phyloP scores from a whole-genome alignment of 1,140 invertebrate genomes.

The Drosophila sp. region DNA sequence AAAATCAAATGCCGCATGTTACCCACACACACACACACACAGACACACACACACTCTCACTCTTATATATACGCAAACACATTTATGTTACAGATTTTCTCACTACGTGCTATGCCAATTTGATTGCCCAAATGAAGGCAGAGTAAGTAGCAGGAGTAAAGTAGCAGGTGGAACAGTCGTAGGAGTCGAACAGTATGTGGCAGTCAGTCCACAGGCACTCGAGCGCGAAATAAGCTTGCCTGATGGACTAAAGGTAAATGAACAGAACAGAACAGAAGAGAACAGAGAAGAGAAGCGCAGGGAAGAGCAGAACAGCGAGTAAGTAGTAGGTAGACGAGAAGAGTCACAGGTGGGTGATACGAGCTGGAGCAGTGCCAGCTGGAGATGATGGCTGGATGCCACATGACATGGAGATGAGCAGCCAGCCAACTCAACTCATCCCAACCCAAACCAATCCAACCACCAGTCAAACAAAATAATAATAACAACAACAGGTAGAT shows the following conservation, averaged over 20 bases:
- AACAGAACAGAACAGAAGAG: conserved; percentile 31
- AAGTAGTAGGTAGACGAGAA: neutral
- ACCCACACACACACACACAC: conserved; percentile 7
- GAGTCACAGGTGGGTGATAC: conserved; percentile 23
- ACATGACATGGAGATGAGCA: conserved; percentile 52
- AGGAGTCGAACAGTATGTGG: conserved; percentile 14
- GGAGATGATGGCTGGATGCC: conserved; percentile 51
- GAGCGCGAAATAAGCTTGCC: conserved; percentile 73
- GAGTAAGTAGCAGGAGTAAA: conserved; percentile 29
- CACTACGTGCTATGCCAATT: conserved; percentile 61
- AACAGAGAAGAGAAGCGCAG: no score
- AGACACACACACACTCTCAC: neutral
- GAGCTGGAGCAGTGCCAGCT: conserved; percentile 31
- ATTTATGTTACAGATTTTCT: conserved; percentile 61
- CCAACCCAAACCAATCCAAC: conserved; percentile 2
- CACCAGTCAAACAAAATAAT: conserved; percentile 40
- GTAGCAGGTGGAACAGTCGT: conserved; percentile 22
- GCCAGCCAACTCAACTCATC: neutral
- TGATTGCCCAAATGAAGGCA: conserved; percentile 47
- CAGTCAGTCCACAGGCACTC: conserved; percentile 33
- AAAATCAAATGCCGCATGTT: conserved; percentile 59
- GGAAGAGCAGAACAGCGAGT: neutral
- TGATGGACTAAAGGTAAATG: conserved; percentile 72
- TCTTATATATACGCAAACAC: conserved; percentile 20
- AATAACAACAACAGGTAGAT: conserved; percentile 15